phyloP scores from a whole-genome alignment of 1,140 invertebrate genomes.

The Maconellicoccus hirsutus region DNA sequence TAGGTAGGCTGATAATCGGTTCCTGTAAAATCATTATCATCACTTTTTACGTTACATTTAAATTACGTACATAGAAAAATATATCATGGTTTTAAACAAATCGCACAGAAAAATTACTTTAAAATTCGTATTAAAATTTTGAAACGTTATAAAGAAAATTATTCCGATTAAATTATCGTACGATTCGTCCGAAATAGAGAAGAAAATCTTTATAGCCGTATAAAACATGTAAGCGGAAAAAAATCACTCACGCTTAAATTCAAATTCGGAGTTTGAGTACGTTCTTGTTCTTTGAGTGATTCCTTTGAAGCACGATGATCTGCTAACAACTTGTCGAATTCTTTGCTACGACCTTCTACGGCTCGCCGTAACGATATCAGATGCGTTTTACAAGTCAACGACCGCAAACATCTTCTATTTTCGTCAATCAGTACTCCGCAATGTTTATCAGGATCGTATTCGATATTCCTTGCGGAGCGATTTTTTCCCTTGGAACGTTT shows the following conservation, averaged over 20 bases:
- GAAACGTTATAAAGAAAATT: no score
- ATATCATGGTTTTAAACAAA: no score
- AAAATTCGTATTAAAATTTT: no score
- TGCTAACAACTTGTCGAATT: slow-evolving; percentile 64
- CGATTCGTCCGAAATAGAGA: no score
- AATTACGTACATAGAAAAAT: not conserved
- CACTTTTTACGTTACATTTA: not conserved
- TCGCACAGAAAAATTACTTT: no score
- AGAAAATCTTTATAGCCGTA: no score
- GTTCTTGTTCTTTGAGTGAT: slow-evolving; percentile 33
- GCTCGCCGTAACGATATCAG: slow-evolving; percentile 57
- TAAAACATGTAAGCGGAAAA: not conserved
- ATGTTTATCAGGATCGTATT: slow-evolving; percentile 69
- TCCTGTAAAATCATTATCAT: slow-evolving; percentile 12
- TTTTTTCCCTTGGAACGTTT: not conserved
- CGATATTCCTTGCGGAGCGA: slow-evolving; percentile 48
- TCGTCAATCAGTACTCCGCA: slow-evolving; percentile 62
- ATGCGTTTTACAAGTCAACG: slow-evolving; percentile 73
- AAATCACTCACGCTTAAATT: not conserved
- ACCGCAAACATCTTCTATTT: slow-evolving; percentile 63
- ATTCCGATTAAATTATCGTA: no score
- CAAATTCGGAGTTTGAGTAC: not conserved
- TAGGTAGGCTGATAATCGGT: not conserved
- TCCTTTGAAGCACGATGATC: slow-evolving; percentile 57
- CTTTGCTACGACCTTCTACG: slow-evolving; percentile 58